These are phyloP conservation scores for Columba livia DNA, from an alignment of 2,113 vertebrate genomes.

Conservation along the genomic window DNA sequence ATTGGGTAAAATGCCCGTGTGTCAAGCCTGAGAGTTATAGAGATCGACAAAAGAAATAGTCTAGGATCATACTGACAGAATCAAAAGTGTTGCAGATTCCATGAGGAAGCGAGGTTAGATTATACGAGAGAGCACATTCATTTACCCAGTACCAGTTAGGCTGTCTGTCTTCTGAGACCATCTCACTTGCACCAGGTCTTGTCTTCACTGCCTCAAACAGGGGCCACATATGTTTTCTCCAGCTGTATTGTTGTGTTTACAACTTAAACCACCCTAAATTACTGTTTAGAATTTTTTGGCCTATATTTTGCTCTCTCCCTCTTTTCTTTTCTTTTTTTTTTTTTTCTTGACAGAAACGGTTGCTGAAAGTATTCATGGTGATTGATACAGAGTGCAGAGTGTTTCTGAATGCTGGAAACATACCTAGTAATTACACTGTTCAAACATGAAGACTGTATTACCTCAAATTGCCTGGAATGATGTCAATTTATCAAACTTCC, in stretches of 20 bases:
- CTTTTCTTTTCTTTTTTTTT: not conserved
- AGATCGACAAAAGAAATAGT: not conserved
- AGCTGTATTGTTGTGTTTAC: constrained; percentile 2
- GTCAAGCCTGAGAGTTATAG: not conserved
- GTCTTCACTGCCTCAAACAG: not conserved
- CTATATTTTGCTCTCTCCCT: not conserved
- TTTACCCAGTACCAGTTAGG: not conserved
- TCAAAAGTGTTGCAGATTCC: not conserved
- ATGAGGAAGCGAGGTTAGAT: not conserved
- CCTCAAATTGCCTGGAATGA: constrained; percentile 67
- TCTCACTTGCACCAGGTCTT: not conserved
- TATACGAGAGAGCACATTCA: not conserved
- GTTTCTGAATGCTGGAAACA: constrained; percentile 48
- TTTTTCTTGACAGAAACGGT: not conserved
- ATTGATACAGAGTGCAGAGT: constrained; percentile 39
- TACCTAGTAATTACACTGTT: constrained; percentile 63
- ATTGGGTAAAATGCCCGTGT: not conserved
- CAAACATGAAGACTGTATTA: constrained; percentile 64
- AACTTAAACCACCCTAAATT: not conserved
- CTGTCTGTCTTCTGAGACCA: not conserved
- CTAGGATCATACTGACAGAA: not conserved
- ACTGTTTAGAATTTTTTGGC: not conserved
- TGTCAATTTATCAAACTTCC: constrained; percentile 67
- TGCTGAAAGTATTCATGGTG: not conserved
- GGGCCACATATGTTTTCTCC: not conserved